phyloP scores from a whole-genome alignment of 2,797 vertebrate species.

The Pagetopsis macropterus region DNA sequence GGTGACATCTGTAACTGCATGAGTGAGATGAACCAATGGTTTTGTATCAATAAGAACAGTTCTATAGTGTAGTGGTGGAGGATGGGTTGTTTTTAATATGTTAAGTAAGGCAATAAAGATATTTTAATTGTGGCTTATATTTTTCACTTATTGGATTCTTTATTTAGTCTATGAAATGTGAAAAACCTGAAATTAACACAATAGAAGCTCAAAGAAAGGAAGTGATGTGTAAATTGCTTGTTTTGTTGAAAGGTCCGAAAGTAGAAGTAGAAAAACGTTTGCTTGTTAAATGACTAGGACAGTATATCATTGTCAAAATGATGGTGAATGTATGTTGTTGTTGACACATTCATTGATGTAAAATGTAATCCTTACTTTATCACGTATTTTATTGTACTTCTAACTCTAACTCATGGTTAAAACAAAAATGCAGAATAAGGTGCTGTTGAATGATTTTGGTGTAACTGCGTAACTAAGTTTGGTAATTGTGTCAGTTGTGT shows the following conservation, averaged over 20 bases:
- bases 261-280: not conserved
- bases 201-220: not conserved
- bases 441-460: conserved; percentile 16
- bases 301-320: not conserved
- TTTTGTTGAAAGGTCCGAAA: not conserved
- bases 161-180: not conserved
- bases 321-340: not conserved
- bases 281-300: not conserved
- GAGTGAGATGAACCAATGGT: not conserved
- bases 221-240: not conserved
- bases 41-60: not conserved
- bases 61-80: not conserved
- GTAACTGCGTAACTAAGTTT: conserved; percentile 15
- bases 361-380: not conserved
- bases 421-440: not conserved
- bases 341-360: not conserved
- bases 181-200: not conserved
- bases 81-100: not conserved
- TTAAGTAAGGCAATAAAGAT: too few species aligned
- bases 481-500: conserved; percentile 21
- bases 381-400: not conserved
- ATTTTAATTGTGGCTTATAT: not conserved
- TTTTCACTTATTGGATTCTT: not conserved
- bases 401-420: not conserved
- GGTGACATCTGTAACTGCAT: conserved; percentile 7